Base-by-base conservation (phyloP, 2,888 invertebrate genomes). In the Hipparchia sbordonii region DNA sequence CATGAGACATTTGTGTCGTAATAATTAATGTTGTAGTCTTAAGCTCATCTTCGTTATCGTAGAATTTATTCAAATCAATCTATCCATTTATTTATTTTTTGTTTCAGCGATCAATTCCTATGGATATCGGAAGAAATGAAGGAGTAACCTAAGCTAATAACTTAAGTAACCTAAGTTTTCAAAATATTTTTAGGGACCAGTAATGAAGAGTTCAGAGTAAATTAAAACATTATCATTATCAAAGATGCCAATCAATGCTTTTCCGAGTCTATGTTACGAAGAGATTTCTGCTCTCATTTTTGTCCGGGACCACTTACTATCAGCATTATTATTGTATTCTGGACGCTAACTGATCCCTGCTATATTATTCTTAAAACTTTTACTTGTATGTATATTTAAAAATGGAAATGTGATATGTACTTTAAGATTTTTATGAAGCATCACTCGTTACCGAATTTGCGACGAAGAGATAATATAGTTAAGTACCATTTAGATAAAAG, bases 91-190 rank as follows among this genome's bases (percentile, higher is more conserved):
- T 60, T 63, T 74, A 77, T 77, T 80, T 39, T 83, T 84, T 85
- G 78, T 95, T 94, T 69, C 94, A 95, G 95, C 95, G 10, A 96
- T 96, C 84, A 96, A 97, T 85, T 95, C 96, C 0, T 97, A 96
- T 82, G 97, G 97, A 63, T 97, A 96, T 88, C 96, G 95, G 78
- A 96, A 89, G 81, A 88, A 89, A 79, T 88, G 46, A 61, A 62
- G 9, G 68, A 67, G 23, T 8, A 61, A 48, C 48, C 23, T 9
- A 13, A 56, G 23, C 51, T 63, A 23, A 23, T 23, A 23, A 23
- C 23, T 23, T 23, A 23, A 23, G 23, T 23, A 23, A 23, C 23
- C 23, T 23, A 65, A 72, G 23, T 7, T 33, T 13, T 33, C 46
- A 48, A 23, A 59, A 4, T 12, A 67, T 23, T 51, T 33, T 51